A percentile compares a stretch with the other conserved stretches of the same genome.
phyloP scores from a whole-genome alignment of 2,113 vertebrate species.

The Lepidiolamprologus cunningtoni region DNA sequence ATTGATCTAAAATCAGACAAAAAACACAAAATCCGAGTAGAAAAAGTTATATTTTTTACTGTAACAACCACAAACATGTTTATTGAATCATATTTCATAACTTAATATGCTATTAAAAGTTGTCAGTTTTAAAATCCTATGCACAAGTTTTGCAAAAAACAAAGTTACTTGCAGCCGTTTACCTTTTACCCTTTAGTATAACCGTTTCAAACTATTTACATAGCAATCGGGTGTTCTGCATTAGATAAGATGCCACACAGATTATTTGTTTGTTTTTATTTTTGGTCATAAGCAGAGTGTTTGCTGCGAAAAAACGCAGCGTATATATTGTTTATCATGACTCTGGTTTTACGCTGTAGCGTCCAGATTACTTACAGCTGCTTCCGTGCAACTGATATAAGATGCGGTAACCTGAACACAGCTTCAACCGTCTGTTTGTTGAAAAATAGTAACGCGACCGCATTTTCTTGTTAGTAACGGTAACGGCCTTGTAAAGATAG shows the following conservation, averaged over 20 bases:
- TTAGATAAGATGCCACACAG: not conserved
- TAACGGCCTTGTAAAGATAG: not conserved
- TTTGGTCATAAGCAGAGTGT: rapidly evolving
- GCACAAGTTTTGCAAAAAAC: not conserved
- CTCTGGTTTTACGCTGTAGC: rapidly evolving
- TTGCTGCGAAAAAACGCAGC: not conserved
- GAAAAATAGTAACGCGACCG: rapidly evolving
- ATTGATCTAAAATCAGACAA: too few species aligned
- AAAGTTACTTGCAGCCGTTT: not conserved
- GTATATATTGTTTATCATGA: rapidly evolving
- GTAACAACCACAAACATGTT: not conserved
- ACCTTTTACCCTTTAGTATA: not conserved
- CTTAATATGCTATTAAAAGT: rapidly evolving
- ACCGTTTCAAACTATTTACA: not conserved
- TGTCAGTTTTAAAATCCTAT: not conserved
- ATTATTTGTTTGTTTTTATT: not conserved
- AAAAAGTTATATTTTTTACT: not conserved
- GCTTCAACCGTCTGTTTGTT: not conserved
- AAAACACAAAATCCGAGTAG: too few species aligned
- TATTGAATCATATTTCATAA: not conserved
- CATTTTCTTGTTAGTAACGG: not conserved
- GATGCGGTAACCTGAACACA: rapidly evolving
- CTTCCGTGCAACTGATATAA: not conserved
- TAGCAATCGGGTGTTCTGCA: rapidly evolving
- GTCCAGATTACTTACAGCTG: rapidly evolving